Evolutionary conservation across 1,140 invertebrate species (phyloP).

Genomic region (Zaprionus gabonicus): DNA sequence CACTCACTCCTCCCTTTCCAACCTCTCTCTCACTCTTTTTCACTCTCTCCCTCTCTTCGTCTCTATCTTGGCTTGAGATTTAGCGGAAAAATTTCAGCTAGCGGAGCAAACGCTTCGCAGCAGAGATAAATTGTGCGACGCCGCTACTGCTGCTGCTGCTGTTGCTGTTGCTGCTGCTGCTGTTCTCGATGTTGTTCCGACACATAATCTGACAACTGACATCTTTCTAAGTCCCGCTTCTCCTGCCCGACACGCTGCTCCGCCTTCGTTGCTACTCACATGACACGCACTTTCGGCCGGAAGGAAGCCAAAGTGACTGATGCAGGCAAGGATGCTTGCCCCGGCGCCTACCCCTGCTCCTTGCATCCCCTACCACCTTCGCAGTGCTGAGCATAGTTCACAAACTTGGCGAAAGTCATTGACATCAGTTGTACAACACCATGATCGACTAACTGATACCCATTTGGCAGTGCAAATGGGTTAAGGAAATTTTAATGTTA

Average conservation of each 20-base stretch:
- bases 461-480: too few species aligned
- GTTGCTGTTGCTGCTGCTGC: slow-evolving; percentile 35
- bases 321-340: slow-evolving; percentile 24
- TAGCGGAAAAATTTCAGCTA: slow-evolving; percentile 26
- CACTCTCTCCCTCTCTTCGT: neutral
- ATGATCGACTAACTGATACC: neutral
- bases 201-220: slow-evolving; percentile 80
- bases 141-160: slow-evolving; percentile 29
- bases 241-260: neutral
- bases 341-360: neutral
- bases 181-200: slow-evolving; percentile 49
- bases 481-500: too few species aligned
- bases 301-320: slow-evolving; percentile 47
- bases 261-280: slow-evolving; percentile 41
- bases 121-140: slow-evolving; percentile 67
- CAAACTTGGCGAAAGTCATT: slow-evolving; percentile 41
- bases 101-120: slow-evolving; percentile 17
- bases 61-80: neutral
- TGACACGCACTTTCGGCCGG: slow-evolving; percentile 61
- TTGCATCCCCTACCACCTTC: neutral
- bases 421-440: slow-evolving; percentile 9
- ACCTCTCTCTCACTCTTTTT: neutral
- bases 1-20: neutral
- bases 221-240: slow-evolving; percentile 54
- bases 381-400: neutral